Conservation (phyloP, 2,797 vertebrate genomes). For the Poecilia velifera region DNA sequence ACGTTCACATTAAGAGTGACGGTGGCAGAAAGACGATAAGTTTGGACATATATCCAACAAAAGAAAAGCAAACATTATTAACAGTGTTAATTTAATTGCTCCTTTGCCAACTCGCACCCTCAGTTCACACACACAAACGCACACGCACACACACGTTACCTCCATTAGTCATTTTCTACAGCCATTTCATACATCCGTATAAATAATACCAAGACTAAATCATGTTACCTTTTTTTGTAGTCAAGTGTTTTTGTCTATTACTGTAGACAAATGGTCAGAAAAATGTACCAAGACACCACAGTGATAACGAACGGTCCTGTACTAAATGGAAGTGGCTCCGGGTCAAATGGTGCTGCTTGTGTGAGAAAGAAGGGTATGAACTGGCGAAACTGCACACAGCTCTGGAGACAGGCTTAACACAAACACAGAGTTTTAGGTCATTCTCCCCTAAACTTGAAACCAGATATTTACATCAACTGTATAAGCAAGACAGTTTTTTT, state of each 20-base stretch:
- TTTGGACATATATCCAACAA: not conserved
- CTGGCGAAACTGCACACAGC: not conserved
- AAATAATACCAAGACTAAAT: not conserved
- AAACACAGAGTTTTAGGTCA: constrained; percentile 2
- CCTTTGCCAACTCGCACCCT: not conserved
- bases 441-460: not conserved
- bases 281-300: not conserved
- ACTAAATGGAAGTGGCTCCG: not conserved
- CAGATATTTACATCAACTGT: not conserved
- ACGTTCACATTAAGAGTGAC: not conserved
- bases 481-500: not conserved
- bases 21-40: not conserved
- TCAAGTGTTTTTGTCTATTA: not conserved
- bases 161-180: not conserved
- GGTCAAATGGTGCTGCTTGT: not conserved
- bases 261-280: not conserved
- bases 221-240: not conserved
- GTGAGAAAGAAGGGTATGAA: not conserved
- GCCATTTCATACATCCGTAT: not conserved
- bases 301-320: not conserved
- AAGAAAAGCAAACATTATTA: not conserved
- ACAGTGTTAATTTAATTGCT: not conserved
- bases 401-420: not conserved
- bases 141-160: not conserved
- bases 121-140: not conserved